Evolutionary conservation across 2,888 invertebrate species (phyloP).

Genomic region (Agrotis ipsilon): DNA sequence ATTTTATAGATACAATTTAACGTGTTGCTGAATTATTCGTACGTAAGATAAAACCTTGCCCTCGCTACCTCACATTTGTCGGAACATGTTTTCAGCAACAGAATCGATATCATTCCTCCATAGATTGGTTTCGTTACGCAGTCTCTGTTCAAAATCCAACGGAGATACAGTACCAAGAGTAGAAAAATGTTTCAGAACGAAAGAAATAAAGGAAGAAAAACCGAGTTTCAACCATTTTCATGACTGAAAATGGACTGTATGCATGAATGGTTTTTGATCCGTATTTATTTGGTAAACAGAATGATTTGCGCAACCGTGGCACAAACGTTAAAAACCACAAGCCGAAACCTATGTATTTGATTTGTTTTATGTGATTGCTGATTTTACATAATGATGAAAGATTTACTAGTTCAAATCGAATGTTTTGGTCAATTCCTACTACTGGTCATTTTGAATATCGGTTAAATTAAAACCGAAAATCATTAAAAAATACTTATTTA

Average conservation of each 20-base stretch:
- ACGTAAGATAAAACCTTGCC: background rate
- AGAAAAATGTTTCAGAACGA: slow-evolving; percentile 3
- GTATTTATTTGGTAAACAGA: background rate
- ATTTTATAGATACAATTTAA: background rate
- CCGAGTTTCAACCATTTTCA: background rate
- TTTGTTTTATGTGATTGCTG: slow-evolving; percentile 9
- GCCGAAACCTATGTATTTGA: slow-evolving; percentile 22
- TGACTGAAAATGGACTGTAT: background rate
- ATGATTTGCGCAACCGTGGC: slow-evolving; percentile 16
- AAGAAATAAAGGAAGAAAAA: background rate
- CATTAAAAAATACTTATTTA: too few species aligned
- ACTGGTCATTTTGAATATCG: background rate
- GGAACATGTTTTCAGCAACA: slow-evolving; percentile 3
- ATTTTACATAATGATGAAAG: slow-evolving; percentile 8
- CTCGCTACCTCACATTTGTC: slow-evolving; percentile 4
- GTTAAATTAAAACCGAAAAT: too few species aligned
- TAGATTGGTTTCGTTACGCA: slow-evolving; percentile 39
- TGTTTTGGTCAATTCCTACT: background rate
- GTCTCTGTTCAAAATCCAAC: background rate
- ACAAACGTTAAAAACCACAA: slow-evolving; percentile 26
- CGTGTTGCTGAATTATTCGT: background rate
- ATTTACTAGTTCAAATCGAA: background rate
- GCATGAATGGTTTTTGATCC: slow-evolving; percentile 1
- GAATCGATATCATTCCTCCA: background rate
- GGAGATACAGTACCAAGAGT: background rate